Conservation (phyloP, 2,888 invertebrate species). For the Globia sparganii region DNA sequence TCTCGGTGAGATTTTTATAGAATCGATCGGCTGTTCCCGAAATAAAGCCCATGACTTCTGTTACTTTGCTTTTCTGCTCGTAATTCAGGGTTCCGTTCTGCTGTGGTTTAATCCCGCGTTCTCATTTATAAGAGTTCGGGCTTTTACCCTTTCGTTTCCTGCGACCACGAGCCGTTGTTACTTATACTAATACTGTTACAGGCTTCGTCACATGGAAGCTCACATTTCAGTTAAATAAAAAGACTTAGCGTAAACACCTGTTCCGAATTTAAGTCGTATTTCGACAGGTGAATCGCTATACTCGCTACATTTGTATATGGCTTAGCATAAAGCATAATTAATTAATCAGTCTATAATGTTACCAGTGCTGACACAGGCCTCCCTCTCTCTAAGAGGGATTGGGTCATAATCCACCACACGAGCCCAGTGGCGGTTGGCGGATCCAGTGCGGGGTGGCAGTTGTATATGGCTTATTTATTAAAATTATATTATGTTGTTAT, state of each 20-base stretch:
- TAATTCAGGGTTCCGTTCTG: too few relatives aligned
- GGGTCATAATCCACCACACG: neutral
- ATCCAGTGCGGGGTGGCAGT: neutral
- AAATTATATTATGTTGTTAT: neutral
- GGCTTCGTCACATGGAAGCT: too few relatives aligned
- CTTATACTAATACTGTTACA: neutral
- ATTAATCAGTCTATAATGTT: too few relatives aligned
- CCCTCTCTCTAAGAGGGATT: neutral
- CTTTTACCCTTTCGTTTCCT: neutral
- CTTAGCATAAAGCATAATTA: too few relatives aligned
- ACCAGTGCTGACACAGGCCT: neutral
- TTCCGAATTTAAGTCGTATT: too few relatives aligned
- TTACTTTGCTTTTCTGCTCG: neutral
- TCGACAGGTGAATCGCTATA: too few relatives aligned
- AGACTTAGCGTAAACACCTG: neutral
- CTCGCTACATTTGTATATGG: too few relatives aligned
- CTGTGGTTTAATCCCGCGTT: neutral
- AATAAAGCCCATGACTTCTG: constrained; percentile 4
- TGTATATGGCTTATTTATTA: neutral
- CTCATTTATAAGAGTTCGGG: neutral
- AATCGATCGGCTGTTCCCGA: neutral
- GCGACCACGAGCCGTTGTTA: neutral
- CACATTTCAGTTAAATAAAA: neutral
- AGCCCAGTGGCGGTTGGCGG: neutral
- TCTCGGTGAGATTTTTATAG: too few relatives aligned